Conservation (phyloP, 2,888 invertebrate species). For the Pinctada fucata region DNA sequence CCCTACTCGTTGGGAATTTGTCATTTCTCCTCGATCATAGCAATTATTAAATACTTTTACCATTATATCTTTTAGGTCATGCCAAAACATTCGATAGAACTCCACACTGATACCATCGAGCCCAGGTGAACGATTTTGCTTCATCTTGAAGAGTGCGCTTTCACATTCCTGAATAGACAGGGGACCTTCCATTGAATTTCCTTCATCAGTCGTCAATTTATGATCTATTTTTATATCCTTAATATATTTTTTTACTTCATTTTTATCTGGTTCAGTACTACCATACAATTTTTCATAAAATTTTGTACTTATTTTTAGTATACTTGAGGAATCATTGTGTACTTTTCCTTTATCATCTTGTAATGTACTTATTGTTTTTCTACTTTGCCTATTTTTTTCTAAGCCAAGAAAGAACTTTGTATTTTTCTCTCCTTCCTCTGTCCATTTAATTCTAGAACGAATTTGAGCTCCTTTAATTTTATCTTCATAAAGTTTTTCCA, state of each 20-base stretch:
- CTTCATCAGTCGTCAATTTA: slow-evolving; percentile 2
- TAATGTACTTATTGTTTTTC: no score
- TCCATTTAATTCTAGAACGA: slow-evolving; percentile 7
- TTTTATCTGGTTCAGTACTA: slow-evolving; percentile 3
- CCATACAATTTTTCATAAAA: no score
- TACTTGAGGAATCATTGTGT: not conserved
- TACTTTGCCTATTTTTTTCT: slow-evolving; percentile 23
- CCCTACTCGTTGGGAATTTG: slow-evolving; percentile 8
- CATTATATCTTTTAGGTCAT: not conserved
- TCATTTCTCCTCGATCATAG: not conserved
- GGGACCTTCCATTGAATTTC: not conserved
- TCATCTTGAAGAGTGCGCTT: slow-evolving; percentile 9
- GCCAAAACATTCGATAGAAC: no score
- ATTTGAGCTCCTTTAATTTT: slow-evolving; percentile 25
- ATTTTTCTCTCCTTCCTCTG: no score
- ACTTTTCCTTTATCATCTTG: not conserved
- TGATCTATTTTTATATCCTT: slow-evolving; percentile 7
- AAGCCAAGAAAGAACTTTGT: no score
- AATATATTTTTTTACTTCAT: slow-evolving; percentile 1
- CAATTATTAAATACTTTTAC: not conserved
- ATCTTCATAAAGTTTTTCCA: not conserved
- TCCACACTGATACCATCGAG: slow-evolving; percentile 21
- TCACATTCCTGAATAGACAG: slow-evolving; percentile 15
- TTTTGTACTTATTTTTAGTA: slow-evolving; percentile 4
- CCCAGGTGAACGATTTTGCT: slow-evolving; percentile 18